Evolutionary conservation across 2,888 invertebrate genomes (phyloP).

Genomic region (Cantharis rufa): DNA sequence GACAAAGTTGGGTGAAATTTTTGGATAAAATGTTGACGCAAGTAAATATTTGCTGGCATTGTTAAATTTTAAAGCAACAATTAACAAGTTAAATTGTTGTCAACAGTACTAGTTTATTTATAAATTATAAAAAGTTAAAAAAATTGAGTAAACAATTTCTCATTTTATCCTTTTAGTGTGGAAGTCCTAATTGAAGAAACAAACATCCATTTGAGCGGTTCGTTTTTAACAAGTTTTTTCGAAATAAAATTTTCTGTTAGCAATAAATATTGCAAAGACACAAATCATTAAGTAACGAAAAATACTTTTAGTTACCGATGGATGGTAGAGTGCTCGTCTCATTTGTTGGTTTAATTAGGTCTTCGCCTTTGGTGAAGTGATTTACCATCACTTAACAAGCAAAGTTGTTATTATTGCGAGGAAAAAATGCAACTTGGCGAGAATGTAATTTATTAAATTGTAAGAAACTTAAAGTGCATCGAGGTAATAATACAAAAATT

Average conservation of each 20-base stretch:
- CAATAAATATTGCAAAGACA: background rate
- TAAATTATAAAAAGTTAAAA: background rate
- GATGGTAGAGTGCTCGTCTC: background rate
- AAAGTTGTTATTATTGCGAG: background rate
- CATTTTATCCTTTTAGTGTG: background rate
- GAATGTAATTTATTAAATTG: background rate
- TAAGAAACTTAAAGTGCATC: background rate
- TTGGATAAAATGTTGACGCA: background rate
- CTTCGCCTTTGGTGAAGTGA: background rate
- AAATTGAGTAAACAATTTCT: background rate
- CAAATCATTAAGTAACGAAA: background rate
- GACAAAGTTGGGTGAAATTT: too few species aligned
- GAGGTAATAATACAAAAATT: background rate
- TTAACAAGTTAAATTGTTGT: background rate
- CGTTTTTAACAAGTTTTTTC: background rate
- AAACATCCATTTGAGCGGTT: background rate
- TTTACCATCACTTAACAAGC: background rate
- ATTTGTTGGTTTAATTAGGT: background rate
- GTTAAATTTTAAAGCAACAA: background rate
- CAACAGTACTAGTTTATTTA: background rate
- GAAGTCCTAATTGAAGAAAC: background rate
- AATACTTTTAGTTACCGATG: background rate
- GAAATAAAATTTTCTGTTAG: background rate
- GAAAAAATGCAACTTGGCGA: background rate
- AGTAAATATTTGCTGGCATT: background rate